phyloP scores from a whole-genome alignment of 2,113 vertebrate species.

The Salvator merianae region DNA sequence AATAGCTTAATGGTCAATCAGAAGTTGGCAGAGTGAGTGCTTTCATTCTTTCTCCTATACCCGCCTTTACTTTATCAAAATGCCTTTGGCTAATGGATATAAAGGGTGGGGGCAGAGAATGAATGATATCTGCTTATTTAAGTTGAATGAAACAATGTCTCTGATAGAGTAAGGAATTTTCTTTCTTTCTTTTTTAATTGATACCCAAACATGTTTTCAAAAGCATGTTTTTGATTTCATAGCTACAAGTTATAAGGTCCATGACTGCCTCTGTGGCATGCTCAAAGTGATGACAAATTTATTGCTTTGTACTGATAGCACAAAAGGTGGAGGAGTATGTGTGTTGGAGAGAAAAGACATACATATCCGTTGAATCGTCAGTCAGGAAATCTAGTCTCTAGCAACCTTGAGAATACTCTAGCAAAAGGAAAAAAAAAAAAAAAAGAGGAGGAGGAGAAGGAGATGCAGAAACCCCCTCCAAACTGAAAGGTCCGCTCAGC shows the following conservation, averaged over 20 bases:
- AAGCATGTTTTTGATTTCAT: slow-evolving; percentile 68
- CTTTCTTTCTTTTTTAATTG: background rate
- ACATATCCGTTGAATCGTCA: slow-evolving; percentile 88
- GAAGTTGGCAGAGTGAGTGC: slow-evolving; percentile 94
- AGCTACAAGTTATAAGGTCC: slow-evolving; percentile 90
- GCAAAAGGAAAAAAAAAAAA: slow-evolving; percentile 66
- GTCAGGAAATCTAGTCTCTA: slow-evolving; percentile 88
- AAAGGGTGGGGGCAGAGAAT: slow-evolving; percentile 71
- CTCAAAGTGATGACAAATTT: slow-evolving; percentile 92
- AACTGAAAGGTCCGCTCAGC: slow-evolving; percentile 90
- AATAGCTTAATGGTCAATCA: slow-evolving; percentile 99
- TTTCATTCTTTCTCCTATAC: slow-evolving; percentile 95
- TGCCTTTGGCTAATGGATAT: slow-evolving; percentile 96
- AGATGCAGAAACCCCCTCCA: slow-evolving; percentile 76
- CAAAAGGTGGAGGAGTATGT: slow-evolving; percentile 65
- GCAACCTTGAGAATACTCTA: slow-evolving; percentile 85
- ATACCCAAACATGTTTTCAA: background rate
- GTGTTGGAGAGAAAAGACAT: background rate
- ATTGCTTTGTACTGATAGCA: slow-evolving; percentile 88
- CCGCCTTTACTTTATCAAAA: slow-evolving; percentile 94
- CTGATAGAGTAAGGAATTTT: slow-evolving; percentile 76
- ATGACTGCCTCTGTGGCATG: slow-evolving; percentile 85
- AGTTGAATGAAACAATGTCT: slow-evolving; percentile 78
- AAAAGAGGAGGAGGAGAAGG: background rate
- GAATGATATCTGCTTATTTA: slow-evolving; percentile 87